These are phyloP conservation scores for Aleiodes testaceus DNA, from an alignment of 2,888 invertebrate species.

Conservation along the genomic window DNA sequence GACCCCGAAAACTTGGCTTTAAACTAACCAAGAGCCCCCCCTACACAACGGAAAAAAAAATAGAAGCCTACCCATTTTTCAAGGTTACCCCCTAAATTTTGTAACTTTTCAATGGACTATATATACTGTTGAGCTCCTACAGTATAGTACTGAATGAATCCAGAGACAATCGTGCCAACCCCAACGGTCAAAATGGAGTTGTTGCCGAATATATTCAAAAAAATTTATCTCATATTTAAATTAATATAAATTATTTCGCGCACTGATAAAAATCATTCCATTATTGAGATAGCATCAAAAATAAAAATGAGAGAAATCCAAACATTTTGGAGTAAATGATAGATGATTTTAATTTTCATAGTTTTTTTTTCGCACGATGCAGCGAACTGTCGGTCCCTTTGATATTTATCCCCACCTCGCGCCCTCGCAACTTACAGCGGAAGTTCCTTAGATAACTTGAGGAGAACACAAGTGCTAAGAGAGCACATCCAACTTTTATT, in stretches of 20 bases:
- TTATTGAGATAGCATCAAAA: not conserved
- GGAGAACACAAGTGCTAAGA: too few relatives aligned
- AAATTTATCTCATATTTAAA: not conserved
- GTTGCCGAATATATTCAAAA: conserved; percentile 4
- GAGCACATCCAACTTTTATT: too few relatives aligned
- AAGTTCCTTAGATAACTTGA: conserved; percentile 10
- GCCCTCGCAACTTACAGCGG: not conserved
- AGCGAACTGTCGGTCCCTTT: conserved; percentile 5
- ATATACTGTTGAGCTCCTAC: conserved; percentile 11
- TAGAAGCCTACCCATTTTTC: too few relatives aligned
- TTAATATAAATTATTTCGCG: not conserved
- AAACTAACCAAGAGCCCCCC: too few relatives aligned
- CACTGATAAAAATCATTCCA: not conserved
- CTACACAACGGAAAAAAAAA: too few relatives aligned
- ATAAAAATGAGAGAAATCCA: not conserved
- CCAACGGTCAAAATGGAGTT: conserved; percentile 1
- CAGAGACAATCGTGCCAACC: not conserved
- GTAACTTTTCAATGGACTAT: too few relatives aligned
- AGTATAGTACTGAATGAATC: not conserved
- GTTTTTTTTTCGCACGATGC: conserved; percentile 11
- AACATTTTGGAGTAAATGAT: not conserved
- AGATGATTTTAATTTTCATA: not conserved
- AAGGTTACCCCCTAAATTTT: too few relatives aligned
- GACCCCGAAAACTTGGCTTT: too few relatives aligned
- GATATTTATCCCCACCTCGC: conserved; percentile 1